Evolutionary conservation across 2,797 vertebrate genomes (phyloP), one percentile per base, ranked within the genome.

Genomic region (Clamator glandarius): DNA sequence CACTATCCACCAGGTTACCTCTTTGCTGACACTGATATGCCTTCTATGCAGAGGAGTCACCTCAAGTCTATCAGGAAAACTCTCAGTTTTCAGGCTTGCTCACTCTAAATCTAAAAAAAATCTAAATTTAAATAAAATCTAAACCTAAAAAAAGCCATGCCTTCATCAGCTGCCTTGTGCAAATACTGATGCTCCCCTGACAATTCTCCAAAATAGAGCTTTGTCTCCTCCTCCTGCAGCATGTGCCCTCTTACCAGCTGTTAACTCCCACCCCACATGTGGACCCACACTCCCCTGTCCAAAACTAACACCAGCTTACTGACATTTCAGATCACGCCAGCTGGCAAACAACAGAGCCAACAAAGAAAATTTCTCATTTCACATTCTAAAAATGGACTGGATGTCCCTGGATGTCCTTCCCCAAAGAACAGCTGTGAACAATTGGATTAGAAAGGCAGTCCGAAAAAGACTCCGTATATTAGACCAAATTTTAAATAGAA

Each of bases 351-450:
- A 84, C 57, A 70, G 11, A 87, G 46, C 42, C 82, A 96, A 95
- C 52, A 46, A 87, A 78, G 59, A 95, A 83, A 96, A 92, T 29
- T 91, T 57, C 75, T 70, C 55, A 93, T 95, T 96, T 92, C 58
- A 66, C 33, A 6, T 84, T 92, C 91, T 93, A 95, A 96, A 93
- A 95, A 87, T 55, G 92, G 80, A 91, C 91, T 85, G 74, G 41
- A 84, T 83, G 81, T 82, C 92, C 93, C 84, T 93, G 86, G 41
- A 88, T 96, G 85, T 90, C 92, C 91, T 91, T 90, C 67, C 57
- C 64, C 48, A 63, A 19, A 35, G n/a, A 96, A 92, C 89, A 95
- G 87, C 90, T 96, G 89, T 52, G 92, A 95, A 85, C 89, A 93
- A 92, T 31, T 23, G 64, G 35, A 94, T 82, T 73, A 75, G 48